Evolutionary conservation across 1,140 invertebrate genomes (phyloP).

Genomic region (Saccostrea glomerata): DNA sequence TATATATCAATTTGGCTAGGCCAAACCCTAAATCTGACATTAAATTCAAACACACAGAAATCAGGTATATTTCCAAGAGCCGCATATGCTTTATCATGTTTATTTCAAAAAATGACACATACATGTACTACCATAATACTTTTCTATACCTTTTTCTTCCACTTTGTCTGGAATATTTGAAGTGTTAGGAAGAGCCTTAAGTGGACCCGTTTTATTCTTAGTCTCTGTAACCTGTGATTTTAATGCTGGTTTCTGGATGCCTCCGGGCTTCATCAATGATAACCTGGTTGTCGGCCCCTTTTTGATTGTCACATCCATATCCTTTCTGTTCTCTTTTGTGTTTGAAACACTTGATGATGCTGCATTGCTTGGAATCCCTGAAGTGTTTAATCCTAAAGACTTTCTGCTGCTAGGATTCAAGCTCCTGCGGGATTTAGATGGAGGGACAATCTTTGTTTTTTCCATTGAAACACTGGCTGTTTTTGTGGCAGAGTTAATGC

Average conservation of each 20-base stretch:
- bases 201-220: conserved; percentile 31
- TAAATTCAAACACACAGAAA: no score
- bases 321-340: conserved; percentile 1
- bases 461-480: not conserved
- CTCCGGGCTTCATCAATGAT: conserved; percentile 57
- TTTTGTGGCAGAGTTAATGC: not conserved
- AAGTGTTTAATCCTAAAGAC: conserved; percentile 37
- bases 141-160: not conserved
- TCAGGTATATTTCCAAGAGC: no score
- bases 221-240: conserved; percentile 32
- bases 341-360: not conserved
- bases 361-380: conserved; percentile 24
- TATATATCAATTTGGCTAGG: no score
- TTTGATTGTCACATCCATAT: conserved; percentile 8
- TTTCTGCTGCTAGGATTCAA: conserved; percentile 7
- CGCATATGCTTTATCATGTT: no score
- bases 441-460: not conserved
- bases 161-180: not conserved
- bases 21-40: no score
- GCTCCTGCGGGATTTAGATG: not conserved
- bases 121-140: no score
- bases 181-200: conserved; percentile 39
- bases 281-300: conserved; percentile 54
- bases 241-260: conserved; percentile 49
- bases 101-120: no score